Evolutionary conservation across 2,888 invertebrate genomes (phyloP).

Genomic region (Eupeodes luniger): DNA sequence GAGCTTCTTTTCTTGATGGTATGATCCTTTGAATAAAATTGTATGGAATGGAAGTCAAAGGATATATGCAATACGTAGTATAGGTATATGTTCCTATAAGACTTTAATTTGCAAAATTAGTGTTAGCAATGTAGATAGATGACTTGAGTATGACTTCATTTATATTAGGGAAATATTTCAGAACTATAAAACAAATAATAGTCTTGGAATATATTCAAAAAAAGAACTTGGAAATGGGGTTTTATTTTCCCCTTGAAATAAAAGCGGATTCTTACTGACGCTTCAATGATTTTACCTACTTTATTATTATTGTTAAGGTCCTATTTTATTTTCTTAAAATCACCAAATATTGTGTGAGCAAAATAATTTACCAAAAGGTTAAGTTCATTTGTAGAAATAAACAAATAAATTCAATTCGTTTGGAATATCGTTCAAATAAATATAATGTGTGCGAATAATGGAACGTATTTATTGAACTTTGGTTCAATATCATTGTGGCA

Average conservation of each 20-base stretch:
- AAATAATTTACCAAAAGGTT: background rate
- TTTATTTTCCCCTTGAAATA: background rate
- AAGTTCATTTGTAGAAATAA: background rate
- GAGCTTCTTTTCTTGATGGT: background rate
- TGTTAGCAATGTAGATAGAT: background rate
- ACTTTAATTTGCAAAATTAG: background rate
- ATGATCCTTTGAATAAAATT: slow-evolving; percentile 1
- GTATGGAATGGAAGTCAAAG: background rate
- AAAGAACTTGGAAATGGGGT: background rate
- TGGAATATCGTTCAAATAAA: background rate
- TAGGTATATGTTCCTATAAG: too few species aligned
- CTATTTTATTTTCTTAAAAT: background rate
- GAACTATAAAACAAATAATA: background rate
- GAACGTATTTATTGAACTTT: background rate
- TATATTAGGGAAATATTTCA: background rate
- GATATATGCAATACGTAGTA: background rate
- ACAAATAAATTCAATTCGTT: background rate
- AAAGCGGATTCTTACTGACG: too few species aligned
- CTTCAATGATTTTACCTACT: background rate
- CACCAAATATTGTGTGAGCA: background rate
- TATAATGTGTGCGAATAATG: slow-evolving; percentile 22
- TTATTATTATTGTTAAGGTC: background rate
- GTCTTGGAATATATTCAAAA: background rate
- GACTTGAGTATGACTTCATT: background rate
- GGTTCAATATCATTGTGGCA: slow-evolving; percentile 15